phyloP scores from a whole-genome alignment of 2,888 invertebrate genomes.

The Rambutsinella grinnellia region DNA sequence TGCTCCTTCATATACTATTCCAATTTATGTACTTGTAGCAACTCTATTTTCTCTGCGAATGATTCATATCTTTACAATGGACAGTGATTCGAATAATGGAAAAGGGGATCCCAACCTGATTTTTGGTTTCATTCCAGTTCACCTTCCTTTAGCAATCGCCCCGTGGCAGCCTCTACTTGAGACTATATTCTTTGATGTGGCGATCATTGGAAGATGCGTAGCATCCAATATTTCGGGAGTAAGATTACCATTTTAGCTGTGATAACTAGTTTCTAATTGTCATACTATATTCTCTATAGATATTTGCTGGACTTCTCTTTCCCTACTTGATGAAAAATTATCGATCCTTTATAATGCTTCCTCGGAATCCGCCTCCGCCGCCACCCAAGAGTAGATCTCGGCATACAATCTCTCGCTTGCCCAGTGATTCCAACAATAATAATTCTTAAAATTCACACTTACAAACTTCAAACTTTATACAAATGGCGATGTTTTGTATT shows the following conservation, averaged over 20 bases:
- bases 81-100: conserved; percentile 28
- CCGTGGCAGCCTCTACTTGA: conserved; percentile 53
- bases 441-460: neutral
- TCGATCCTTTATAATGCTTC: conserved; percentile 15
- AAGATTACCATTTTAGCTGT: neutral
- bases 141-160: conserved; percentile 24
- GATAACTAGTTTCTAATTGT: neutral
- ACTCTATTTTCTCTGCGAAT: conserved; percentile 39
- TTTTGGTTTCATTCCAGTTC: conserved; percentile 50
- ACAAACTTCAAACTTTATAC: too few relatives aligned
- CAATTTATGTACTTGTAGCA: conserved; percentile 8
- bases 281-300: conserved; percentile 3
- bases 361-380: conserved; percentile 19
- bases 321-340: conserved; percentile 19
- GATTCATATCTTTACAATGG: conserved; percentile 48
- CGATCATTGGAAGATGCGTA: conserved; percentile 34
- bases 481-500: too few relatives aligned
- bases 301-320: conserved; percentile 24
- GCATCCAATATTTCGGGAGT: conserved; percentile 39
- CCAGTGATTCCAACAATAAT: neutral
- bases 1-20: neutral
- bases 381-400: conserved; percentile 3
- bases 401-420: neutral
- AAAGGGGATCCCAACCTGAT: conserved; percentile 45
- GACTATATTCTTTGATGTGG: conserved; percentile 44